These are phyloP conservation scores for Sebastes umbrosus DNA, from an alignment of 2,797 vertebrate genomes.

Conservation along the genomic window DNA sequence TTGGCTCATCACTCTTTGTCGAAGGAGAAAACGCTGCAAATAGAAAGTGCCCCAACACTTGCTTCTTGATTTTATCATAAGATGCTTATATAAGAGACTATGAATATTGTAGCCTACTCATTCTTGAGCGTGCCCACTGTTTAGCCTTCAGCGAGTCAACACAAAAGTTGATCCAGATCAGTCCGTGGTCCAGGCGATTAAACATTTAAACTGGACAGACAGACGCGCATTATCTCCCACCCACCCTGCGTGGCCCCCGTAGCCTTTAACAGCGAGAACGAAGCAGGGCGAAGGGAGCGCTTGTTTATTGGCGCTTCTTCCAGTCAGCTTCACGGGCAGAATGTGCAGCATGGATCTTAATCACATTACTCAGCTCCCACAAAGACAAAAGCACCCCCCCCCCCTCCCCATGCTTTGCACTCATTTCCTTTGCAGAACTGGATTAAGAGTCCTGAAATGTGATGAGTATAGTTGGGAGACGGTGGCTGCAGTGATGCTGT, in stretches of 20 bases:
- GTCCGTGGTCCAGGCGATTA: conserved; percentile 43
- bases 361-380: conserved; percentile 69
- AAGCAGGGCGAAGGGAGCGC: conserved; percentile 21
- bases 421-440: conserved; percentile 66
- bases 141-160: conserved; percentile 45
- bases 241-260: conserved; percentile 36
- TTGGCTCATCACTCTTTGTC: conserved; percentile 48
- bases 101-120: conserved; percentile 65
- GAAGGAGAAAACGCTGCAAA: conserved; percentile 29
- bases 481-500: conserved; percentile 21
- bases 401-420: conserved; percentile 11
- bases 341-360: conserved; percentile 63
- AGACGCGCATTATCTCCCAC: conserved; percentile 38
- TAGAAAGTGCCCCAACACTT: conserved; percentile 51
- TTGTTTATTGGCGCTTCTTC: conserved; percentile 57
- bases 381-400: conserved; percentile 54
- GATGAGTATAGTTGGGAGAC: conserved; percentile 33
- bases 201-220: conserved; percentile 57
- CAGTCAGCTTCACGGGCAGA: conserved; percentile 49
- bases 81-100: conserved; percentile 60
- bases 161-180: conserved; percentile 38
- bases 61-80: conserved; percentile 56
- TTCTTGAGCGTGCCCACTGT: conserved; percentile 42
- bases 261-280: conserved; percentile 17
- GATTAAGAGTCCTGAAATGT: conserved; percentile 58